These are phyloP conservation scores for Arbacia lixula DNA, from an alignment of 53 echinoderm and acorn worm genomes.

Conservation along the genomic window DNA sequence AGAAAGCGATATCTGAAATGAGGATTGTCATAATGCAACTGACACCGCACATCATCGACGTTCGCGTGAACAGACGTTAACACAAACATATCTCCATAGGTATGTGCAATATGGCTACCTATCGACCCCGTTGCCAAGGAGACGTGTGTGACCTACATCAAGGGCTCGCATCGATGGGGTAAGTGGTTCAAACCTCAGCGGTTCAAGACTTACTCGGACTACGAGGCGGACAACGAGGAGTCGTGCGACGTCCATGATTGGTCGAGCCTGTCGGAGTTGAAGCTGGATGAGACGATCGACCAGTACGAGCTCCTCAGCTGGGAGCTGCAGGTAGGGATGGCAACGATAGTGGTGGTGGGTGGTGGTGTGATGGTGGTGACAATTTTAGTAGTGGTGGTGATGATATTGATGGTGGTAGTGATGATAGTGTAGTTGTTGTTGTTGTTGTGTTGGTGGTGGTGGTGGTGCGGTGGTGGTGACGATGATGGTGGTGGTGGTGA, in stretches of 20 bases:
- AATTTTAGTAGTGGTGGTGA: background rate
- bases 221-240: constrained; percentile 27
- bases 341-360: background rate
- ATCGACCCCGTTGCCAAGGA: constrained; percentile 59
- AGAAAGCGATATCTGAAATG: no score
- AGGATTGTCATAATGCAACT: background rate
- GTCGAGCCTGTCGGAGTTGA: background rate
- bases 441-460: background rate
- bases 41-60: no score
- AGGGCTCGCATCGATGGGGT: constrained; percentile 63
- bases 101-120: constrained; percentile 65
- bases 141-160: constrained; percentile 50
- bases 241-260: background rate
- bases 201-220: constrained; percentile 33
- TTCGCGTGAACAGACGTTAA: no score
- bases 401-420: background rate
- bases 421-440: background rate
- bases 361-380: background rate
- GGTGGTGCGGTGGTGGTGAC: background rate
- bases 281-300: background rate
- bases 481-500: background rate
- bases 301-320: background rate
- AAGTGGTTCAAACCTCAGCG: constrained; percentile 58
- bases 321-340: background rate
- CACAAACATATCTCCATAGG: background rate